phyloP scores from a whole-genome alignment of 2,113 vertebrate genomes.

The Mustelus asterias region DNA sequence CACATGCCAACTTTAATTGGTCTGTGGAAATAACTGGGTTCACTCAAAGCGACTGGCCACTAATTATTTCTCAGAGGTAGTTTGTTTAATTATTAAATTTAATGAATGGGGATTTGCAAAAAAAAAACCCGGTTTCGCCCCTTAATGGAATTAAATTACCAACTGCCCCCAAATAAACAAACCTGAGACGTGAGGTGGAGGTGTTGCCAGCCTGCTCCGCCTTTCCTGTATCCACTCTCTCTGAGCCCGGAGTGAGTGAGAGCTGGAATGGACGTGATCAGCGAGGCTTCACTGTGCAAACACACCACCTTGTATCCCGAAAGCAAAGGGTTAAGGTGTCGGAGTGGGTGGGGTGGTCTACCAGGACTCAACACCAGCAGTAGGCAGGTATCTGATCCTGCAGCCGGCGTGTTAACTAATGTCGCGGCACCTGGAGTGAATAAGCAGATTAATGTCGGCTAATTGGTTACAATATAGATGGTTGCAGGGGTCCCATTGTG shows the following conservation, averaged over 20 bases:
- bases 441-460: not conserved
- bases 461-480: slow-evolving; percentile 4
- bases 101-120: not conserved
- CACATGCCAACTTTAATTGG: not conserved
- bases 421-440: not conserved
- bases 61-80: not conserved
- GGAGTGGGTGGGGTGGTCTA: too few species aligned
- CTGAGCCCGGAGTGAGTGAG: not conserved
- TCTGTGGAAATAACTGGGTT: not conserved
- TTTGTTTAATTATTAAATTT: not conserved
- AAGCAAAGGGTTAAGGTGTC: not conserved
- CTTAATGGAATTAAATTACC: not conserved
- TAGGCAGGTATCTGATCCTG: not conserved
- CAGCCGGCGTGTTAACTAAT: not conserved
- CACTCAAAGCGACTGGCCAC: not conserved
- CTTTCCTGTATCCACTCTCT: not conserved
- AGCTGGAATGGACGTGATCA: not conserved
- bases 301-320: not conserved
- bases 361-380: not conserved
- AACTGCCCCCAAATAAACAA: too few species aligned
- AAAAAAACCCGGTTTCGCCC: not conserved
- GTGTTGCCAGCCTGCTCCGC: not conserved
- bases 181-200: not conserved
- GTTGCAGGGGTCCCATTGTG: slow-evolving; percentile 10
- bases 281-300: not conserved